phyloP scores from a whole-genome alignment of 2,888 invertebrate species.

The Andrena hattorfiana region DNA sequence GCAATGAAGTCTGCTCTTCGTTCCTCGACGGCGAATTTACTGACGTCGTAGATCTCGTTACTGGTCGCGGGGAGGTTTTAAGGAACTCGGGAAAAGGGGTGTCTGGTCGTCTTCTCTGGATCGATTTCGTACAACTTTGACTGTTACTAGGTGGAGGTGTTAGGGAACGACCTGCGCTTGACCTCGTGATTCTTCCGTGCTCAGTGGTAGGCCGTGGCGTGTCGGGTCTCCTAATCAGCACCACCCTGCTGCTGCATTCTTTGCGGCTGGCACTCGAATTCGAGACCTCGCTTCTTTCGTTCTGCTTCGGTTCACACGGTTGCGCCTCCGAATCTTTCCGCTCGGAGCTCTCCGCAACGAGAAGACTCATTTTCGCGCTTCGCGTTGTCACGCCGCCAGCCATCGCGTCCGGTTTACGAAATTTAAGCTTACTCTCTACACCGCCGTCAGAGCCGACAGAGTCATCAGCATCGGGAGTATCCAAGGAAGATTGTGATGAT shows the following conservation, averaged over 20 bases:
- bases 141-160: slow-evolving; percentile 47
- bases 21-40: slow-evolving; percentile 42
- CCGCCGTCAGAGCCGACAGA: slow-evolving; percentile 6
- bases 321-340: slow-evolving; percentile 4
- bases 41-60: slow-evolving; percentile 62
- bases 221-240: slow-evolving; percentile 41
- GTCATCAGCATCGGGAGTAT: slow-evolving; percentile 1
- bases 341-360: slow-evolving; percentile 22
- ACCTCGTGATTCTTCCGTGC: slow-evolving; percentile 64
- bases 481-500: background rate
- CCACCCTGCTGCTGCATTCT: slow-evolving; percentile 18
- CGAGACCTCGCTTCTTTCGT: background rate
- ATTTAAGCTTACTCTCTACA: slow-evolving; percentile 33
- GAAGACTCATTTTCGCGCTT: slow-evolving; percentile 37
- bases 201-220: slow-evolving; percentile 52
- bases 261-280: slow-evolving; percentile 12
- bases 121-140: slow-evolving; percentile 33
- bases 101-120: slow-evolving; percentile 73
- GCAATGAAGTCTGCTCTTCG: slow-evolving; percentile 42
- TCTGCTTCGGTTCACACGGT: slow-evolving; percentile 34
- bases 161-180: slow-evolving; percentile 48
- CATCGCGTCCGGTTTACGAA: slow-evolving; percentile 39
- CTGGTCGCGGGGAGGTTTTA: slow-evolving; percentile 58
- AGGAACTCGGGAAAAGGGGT: slow-evolving; percentile 75
- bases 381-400: slow-evolving; percentile 47